phyloP scores from a whole-genome alignment of 1,140 invertebrate species.

The Bombus sylvicola region DNA sequence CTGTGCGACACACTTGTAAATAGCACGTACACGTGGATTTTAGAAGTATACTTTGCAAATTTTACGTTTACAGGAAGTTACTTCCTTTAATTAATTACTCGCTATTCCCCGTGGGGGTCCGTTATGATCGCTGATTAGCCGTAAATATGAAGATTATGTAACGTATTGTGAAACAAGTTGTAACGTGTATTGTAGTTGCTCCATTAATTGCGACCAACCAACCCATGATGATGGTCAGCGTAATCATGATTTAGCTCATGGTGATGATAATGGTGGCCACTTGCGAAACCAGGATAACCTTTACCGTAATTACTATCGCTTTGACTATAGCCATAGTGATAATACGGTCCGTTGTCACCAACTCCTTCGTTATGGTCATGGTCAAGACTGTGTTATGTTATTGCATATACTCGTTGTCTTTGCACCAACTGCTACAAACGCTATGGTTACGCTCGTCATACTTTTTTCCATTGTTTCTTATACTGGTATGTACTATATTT shows the following conservation, averaged over 20 bases:
- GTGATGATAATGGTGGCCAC: conserved; percentile 11
- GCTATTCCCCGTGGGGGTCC: neutral
- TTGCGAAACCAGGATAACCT: neutral
- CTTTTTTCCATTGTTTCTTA: neutral
- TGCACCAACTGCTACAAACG: neutral
- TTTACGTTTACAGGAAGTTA: neutral
- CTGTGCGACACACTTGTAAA: neutral
- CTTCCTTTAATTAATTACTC: neutral
- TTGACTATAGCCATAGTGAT: conserved; percentile 9
- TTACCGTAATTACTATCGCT: conserved; percentile 11
- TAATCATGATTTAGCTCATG: neutral
- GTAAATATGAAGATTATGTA: no score
- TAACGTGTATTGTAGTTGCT: neutral
- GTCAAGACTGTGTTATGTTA: neutral
- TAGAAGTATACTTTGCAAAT: neutral
- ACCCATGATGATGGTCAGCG: neutral
- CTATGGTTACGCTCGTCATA: neutral
- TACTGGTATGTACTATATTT: no score
- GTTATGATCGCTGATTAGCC: neutral
- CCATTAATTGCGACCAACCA: neutral
- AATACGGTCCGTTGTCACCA: neutral
- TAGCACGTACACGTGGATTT: neutral
- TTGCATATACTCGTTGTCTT: neutral
- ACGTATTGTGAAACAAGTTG: neutral
- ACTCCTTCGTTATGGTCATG: neutral